Evolutionary conservation across 1,140 invertebrate species (phyloP), one percentile per base, ranked within the genome.

Genomic region (Ceratosolen solmsi): DNA sequence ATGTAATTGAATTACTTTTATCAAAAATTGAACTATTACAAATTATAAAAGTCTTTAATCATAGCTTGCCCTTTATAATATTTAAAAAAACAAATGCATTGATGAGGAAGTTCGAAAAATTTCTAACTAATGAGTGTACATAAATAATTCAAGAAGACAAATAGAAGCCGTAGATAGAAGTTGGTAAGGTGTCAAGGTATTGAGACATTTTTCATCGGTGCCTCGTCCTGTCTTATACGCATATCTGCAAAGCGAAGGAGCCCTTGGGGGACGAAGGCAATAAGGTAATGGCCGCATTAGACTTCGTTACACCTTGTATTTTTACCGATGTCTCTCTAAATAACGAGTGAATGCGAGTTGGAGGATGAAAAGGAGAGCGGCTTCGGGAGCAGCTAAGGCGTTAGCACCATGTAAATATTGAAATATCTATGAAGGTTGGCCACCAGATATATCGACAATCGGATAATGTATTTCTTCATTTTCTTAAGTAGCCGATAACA

Each of bases 381-480:
- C 0, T 15, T 25, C 25, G 41, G 3, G 38, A n/a, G 49, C 25
- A 27, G 30, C 25, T 25, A 22, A 7, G 22, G 13, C 17, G 17
- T 17, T n/a, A 68, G 20, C 63, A 3, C 41, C 30, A 33, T 15
- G 38, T 65, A 77, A 82, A 82, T 72, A 82, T 82, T 77, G 65
- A 77, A 82, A 77, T 82, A 77, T 82, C 79, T 20, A 54, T 65
- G 71, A 74, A 27, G 73, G 33, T 36, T 70, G 72, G 7, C 22
- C 54, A 38, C 25, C 36, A 27, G 60, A 22, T 49, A 49, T 36
- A n/a, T 33, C 63, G 36, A 51, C 60, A 36, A 27, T 51, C 68
- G 49, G 27, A 56, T 76, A 49, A 76, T 81, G 63, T 76, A 75
- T 81, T 81, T 76, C 80, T 81, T 81, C 73, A 76, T 81, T 81